These are phyloP conservation scores for Sebastolobus alascanus DNA, from an alignment of 2,797 vertebrate species.

Conservation along the genomic window DNA sequence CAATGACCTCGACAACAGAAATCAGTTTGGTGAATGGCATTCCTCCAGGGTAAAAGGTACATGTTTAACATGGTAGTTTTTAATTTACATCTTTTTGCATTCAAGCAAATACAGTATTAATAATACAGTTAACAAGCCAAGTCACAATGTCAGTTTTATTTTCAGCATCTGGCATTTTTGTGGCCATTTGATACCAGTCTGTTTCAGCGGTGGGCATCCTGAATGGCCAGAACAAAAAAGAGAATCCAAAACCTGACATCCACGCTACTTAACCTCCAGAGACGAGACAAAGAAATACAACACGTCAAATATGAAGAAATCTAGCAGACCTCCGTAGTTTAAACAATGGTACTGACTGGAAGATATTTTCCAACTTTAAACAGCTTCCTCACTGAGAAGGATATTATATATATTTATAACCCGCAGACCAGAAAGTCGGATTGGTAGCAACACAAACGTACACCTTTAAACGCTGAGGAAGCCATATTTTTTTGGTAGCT, in stretches of 20 bases:
- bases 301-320: constrained; percentile 73
- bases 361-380: constrained; percentile 66
- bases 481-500: constrained; percentile 45
- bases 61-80: constrained; percentile 89
- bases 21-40: constrained; percentile 90
- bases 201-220: constrained; percentile 80
- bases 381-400: constrained; percentile 18
- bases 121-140: constrained; percentile 83
- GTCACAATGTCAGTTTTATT: constrained; percentile 77
- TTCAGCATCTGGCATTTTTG: constrained; percentile 76
- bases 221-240: constrained; percentile 44
- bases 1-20: constrained; percentile 68
- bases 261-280: constrained; percentile 64
- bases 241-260: constrained; percentile 61
- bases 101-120: constrained; percentile 86
- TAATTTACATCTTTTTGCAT: constrained; percentile 86
- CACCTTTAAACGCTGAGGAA: constrained; percentile 88
- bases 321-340: constrained; percentile 87
- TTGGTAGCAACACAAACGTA: constrained; percentile 73
- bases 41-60: constrained; percentile 89
- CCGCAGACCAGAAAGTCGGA: constrained; percentile 27
- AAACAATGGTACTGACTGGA: constrained; percentile 94
- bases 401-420: constrained; percentile 1
- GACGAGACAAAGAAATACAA: constrained; percentile 83
- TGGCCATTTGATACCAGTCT: constrained; percentile 71